Base-by-base conservation (phyloP, 2,113 vertebrate species). In the Toxotes chatareus region DNA sequence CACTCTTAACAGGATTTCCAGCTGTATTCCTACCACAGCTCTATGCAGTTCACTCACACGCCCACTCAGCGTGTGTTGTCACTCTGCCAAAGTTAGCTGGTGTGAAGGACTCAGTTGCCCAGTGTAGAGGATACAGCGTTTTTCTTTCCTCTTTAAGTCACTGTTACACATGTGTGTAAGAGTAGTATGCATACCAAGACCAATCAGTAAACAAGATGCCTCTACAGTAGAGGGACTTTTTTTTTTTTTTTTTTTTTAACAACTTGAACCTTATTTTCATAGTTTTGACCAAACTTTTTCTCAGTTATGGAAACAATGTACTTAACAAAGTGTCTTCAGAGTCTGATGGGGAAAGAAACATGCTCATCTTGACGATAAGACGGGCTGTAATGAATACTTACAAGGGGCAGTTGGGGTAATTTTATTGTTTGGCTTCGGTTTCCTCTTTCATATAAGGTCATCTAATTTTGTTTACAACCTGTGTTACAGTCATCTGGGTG, bases 71-170 rank as follows among this genome's bases (percentile, higher is more conserved):
- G 19, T 60, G 72, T 55, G 27, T 32, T 64, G 14, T 17, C 80
- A 72, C 47, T 19, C 55, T 73, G 74, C 8, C 51, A 60, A 57
- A 36, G 31, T 74, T 79, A 51, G 65, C 13, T 59, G 17, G n/a
- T 51, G 44, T 70, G 60, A 84, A 75, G 64, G 17, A 38, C 56
- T 63, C 59, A 36, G 64, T 38, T 64, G 4, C 66, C 3, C 21
- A 21, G 42, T 53, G 49, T 14, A 17, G 21, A 56, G 49, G 19
- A 23, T 40, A 14, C 3, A 19, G 62, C 46, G 3, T 36, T 38
- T 76, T 56, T 71, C 13, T 40, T 9, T 40, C n/a, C 38, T 59
- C 59, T 23, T 76, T 49, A 60, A 49, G 1, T 34, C 46, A 44
- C 59, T 38, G 3, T 12, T 13, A 47, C 14, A 40, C 17, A 27